Conservation (phyloP, 2,797 vertebrate genomes). For the Oreochromis grahami region DNA sequence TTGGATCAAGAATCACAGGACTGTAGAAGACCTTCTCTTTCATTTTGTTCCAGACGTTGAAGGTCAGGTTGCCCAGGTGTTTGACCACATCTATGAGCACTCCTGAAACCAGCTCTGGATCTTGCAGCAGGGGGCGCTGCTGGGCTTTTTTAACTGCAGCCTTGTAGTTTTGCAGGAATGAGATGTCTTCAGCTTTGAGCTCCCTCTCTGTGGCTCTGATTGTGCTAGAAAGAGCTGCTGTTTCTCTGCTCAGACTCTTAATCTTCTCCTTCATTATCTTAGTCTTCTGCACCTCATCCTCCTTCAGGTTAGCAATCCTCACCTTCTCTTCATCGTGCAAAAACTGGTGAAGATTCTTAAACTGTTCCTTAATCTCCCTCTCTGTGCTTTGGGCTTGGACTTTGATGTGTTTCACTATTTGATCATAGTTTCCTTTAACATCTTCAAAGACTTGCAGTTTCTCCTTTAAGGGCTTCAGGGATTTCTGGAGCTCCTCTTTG, state of each 20-base stretch:
- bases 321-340: slow-evolving; percentile 26
- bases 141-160: slow-evolving; percentile 4
- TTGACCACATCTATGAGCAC: slow-evolving; percentile 38
- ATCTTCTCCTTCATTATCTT: slow-evolving; percentile 1
- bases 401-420: slow-evolving; percentile 18
- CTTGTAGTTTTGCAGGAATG: slow-evolving; percentile 31
- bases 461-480: slow-evolving; percentile 19
- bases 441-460: slow-evolving; percentile 7
- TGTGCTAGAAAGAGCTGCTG: not conserved
- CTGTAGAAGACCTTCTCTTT: slow-evolving; percentile 13
- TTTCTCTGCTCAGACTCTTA: slow-evolving; percentile 3
- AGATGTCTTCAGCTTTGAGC: slow-evolving; percentile 18
- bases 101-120: slow-evolving; percentile 11
- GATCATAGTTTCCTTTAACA: not conserved
- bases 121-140: not conserved
- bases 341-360: slow-evolving; percentile 37
- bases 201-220: slow-evolving; percentile 6
- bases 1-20: slow-evolving; percentile 48
- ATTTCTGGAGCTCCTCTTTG: slow-evolving; percentile 8
- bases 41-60: slow-evolving; percentile 43
- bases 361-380: slow-evolving; percentile 20
- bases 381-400: slow-evolving; percentile 26
- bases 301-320: slow-evolving; percentile 22
- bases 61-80: slow-evolving; percentile 52
- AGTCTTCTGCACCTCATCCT: slow-evolving; percentile 28